These are phyloP conservation scores for Diceros bicornis DNA, from an alignment of 2,797 vertebrate species.

Conservation along the genomic window DNA sequence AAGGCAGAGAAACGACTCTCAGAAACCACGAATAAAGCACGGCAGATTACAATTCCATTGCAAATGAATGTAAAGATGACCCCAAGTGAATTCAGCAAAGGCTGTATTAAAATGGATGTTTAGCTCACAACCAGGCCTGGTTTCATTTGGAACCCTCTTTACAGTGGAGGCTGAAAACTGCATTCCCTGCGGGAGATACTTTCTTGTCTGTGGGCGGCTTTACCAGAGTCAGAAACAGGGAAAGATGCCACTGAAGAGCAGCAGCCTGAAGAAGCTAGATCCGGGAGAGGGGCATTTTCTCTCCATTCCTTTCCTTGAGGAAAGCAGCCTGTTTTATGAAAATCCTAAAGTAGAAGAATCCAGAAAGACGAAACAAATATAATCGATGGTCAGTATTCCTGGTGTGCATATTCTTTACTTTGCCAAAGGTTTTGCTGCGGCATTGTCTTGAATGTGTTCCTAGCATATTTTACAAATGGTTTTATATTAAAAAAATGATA, in stretches of 20 bases:
- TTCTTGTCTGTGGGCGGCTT: constrained; percentile 9
- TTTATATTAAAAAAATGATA: constrained; percentile 30
- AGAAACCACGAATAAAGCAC: constrained; percentile 51
- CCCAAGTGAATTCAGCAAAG: constrained; percentile 6
- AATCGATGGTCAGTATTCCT: background rate
- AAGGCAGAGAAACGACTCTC: constrained; percentile 57
- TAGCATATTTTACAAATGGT: background rate
- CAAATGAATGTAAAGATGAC: constrained; percentile 56
- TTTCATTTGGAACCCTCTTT: constrained; percentile 60
- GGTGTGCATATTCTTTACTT: background rate
- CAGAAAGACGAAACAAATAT: constrained; percentile 14
- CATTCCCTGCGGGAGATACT: constrained; percentile 24
- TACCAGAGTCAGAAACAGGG: background rate
- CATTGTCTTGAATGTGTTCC: background rate
- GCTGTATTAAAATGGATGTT: background rate
- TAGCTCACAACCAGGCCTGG: background rate
- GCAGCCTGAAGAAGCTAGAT: background rate
- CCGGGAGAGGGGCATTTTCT: background rate
- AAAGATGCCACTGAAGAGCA: background rate
- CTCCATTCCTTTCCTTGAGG: background rate
- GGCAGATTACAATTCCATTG: constrained; percentile 31
- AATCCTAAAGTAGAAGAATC: background rate
- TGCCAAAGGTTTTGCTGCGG: background rate
- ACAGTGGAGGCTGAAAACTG: background rate
- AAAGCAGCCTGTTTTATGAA: background rate